Evolutionary conservation across 2,113 vertebrate species (phyloP), one percentile per base, ranked within the genome.

Genomic region (Grallaria varia): DNA sequence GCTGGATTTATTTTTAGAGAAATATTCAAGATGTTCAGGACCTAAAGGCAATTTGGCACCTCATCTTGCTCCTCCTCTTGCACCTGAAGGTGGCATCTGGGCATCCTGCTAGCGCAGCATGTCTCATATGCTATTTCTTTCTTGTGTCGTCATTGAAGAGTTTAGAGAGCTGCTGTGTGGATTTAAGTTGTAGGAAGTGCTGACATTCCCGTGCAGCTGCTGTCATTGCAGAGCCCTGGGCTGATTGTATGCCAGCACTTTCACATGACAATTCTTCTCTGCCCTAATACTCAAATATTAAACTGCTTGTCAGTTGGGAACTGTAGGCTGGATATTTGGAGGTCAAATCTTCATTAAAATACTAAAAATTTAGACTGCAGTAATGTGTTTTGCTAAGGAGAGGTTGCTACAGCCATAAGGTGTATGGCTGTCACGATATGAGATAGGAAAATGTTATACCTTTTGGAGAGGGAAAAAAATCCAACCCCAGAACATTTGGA

Each of bases 181-280:
- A 93, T 94, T 97, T 93, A 96, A 90, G 91, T 56, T 93, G 94
- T 93, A 96, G 94, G 88, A 96, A 96, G 85, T 84, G 88, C 92
- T 93, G 91, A 95, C 79, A 73, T 94, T 94, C 83, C 86, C 40
- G 2, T 93, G 92, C 89, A 95, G 93, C 96, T 97, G 91, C 87
- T 96, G 93, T 84, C 68, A 50, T 15, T 94, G 90, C 88, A 71
- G 56, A 73, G 49, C 68, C 47, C 45, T 68, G 69, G 18, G 52
- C 64, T 94, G 82, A 47, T 21, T 73, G 15, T 72, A 4, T 81
- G 94, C 91, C 94, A 96, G 44, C 49, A 40, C 84, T 92, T 93
- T 84, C 90, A 96, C 68, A 72, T 96, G 91, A 84, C 35, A n/a
- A 23, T 96, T 96, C 67, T 91, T 84, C 76, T 89, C 47, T 91